Evolutionary conservation across 1,140 invertebrate species (phyloP), one percentile per base, ranked within the genome.

Genomic region (Paraescarpia echinospica): DNA sequence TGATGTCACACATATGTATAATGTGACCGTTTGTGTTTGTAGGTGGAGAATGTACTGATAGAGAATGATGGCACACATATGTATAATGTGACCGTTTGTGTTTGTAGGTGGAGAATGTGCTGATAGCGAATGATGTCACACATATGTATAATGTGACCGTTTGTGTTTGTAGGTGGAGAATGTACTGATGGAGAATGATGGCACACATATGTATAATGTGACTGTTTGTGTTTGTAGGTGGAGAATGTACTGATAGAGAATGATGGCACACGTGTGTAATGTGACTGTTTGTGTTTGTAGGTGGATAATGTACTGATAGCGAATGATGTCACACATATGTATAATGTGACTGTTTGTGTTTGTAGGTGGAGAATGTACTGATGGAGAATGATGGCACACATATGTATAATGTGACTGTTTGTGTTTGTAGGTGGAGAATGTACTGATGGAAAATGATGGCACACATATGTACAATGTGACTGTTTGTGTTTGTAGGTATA

Each of bases 371-470:
- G 96, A 99, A 99, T 96, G 98, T 99, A 94, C 96, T 99, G 94
- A 96, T 98, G 93, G 97, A 97, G 93, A 98, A 98, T 94, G 96
- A 96, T 93, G 98, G 98, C n/a, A n/a, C 8, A 97, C 97, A 95
- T 98, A 98, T 96, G 97, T 98, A 33, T 96, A 98, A 31, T 98
- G 98, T 96, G 98, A 98, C 96, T 98, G 98, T 97, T 98, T 77
- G 59, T 94, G 41, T 89, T 95, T 96, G 34, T 94, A 98, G 98
- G 97, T 98, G 92, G 98, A 99, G 96, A 99, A 99, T 96, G 98
- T 99, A 94, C 96, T 99, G 94, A 96, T 98, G 93, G 97, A 97
- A 93, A 98, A 98, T 94, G 96, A 96, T 93, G 98, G 98, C n/a
- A n/a, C 8, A 97, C 97, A 95, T 98, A 98, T 96, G 97, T 98